Evolutionary conservation across 2,888 invertebrate genomes (phyloP).

Genomic region (Microplitis manilae): DNA sequence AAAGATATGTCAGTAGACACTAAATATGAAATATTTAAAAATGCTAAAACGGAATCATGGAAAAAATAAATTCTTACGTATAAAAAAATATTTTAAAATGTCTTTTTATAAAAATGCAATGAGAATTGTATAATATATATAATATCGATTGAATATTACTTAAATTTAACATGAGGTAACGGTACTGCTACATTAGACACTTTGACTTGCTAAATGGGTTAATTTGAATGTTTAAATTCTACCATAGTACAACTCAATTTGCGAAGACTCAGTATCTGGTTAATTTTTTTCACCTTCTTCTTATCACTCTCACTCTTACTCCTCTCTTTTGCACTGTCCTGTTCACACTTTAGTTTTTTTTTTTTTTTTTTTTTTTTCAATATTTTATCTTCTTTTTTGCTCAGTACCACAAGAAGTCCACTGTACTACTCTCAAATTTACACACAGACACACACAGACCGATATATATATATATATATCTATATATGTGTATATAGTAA

Average conservation of each 20-base stretch:
- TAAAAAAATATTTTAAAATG: too few relatives aligned
- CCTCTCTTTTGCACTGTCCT: background rate
- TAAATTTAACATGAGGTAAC: constrained; percentile 41
- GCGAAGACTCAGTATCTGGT: constrained; percentile 62
- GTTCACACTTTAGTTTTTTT: constrained; percentile 34
- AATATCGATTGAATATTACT: constrained; percentile 64
- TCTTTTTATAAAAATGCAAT: background rate
- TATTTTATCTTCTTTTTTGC: constrained; percentile 11
- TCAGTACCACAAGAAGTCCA: constrained; percentile 17
- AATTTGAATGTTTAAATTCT: constrained; percentile 70
- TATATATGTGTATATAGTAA: background rate
- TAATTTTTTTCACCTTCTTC: constrained; percentile 54
- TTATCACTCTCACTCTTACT: background rate
- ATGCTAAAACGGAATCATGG: too few relatives aligned
- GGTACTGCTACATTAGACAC: constrained; percentile 61
- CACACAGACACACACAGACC: background rate
- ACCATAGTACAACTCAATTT: constrained; percentile 66
- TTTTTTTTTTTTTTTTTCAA: constrained; percentile 25
- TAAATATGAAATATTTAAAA: too few relatives aligned
- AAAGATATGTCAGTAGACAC: background rate
- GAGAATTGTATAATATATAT: constrained; percentile 25
- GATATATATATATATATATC: background rate
- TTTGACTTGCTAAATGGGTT: constrained; percentile 69
- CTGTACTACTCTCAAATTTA: constrained; percentile 9
- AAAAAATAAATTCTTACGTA: too few relatives aligned